Evolutionary conservation across 2,888 invertebrate species (phyloP).

Genomic region (Osmoderma eremita): DNA sequence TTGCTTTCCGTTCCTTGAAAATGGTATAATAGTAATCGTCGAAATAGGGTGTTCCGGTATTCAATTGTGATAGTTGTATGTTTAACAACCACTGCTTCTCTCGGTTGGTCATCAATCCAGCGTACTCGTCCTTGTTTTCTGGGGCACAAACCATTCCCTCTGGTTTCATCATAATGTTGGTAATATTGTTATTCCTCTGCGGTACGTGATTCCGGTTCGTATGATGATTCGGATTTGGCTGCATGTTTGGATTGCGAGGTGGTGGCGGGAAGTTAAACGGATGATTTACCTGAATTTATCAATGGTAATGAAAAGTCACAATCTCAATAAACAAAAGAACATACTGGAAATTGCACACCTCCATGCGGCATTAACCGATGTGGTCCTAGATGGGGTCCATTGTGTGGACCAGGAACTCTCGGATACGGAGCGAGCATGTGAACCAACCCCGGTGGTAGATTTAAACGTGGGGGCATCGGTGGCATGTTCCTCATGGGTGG

Average conservation of each 20-base stretch:
- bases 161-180: conserved; percentile 52
- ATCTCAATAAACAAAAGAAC: not conserved
- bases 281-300: conserved; percentile 45
- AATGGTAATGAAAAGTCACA: no score
- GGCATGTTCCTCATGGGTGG: conserved; percentile 57
- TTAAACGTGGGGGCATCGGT: conserved; percentile 46
- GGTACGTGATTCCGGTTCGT: conserved; percentile 52
- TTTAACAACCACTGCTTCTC: conserved; percentile 98
- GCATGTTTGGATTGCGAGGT: conserved; percentile 50
- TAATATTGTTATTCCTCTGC: conserved; percentile 54
- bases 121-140: conserved; percentile 76
- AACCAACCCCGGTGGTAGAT: conserved; percentile 55
- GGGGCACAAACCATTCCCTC: conserved; percentile 50
- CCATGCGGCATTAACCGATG: conserved; percentile 49
- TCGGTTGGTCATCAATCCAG: conserved; percentile 91
- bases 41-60: conserved; percentile 93
- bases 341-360: conserved; percentile 49
- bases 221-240: no score
- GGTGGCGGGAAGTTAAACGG: conserved; percentile 56
- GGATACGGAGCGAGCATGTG: conserved; percentile 50
- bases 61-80: conserved; percentile 92
- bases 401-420: conserved; percentile 44
- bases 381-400: conserved; percentile 38
- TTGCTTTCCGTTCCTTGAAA: conserved; percentile 73
- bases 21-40: conserved; percentile 98